phyloP scores from a whole-genome alignment of 2,888 invertebrate species.

The Drosophila diplacantha region DNA sequence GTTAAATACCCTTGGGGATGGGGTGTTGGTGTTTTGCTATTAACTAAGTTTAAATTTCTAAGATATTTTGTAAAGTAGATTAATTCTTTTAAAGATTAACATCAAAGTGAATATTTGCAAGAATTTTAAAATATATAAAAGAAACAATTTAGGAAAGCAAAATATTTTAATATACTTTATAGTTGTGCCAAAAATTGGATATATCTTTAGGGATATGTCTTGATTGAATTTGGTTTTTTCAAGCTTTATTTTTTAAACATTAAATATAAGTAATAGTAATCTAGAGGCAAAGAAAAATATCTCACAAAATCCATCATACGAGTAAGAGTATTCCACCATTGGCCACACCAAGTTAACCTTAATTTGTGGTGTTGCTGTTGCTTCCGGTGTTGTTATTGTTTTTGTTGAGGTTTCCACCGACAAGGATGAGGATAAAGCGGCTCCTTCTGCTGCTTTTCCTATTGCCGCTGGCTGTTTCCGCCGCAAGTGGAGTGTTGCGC shows the following conservation, averaged over 20 bases:
- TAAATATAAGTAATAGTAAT: not conserved
- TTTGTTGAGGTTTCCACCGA: slow-evolving; percentile 25
- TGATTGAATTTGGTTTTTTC: not conserved
- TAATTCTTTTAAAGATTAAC: not conserved
- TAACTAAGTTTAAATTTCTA: not conserved
- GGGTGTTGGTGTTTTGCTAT: not conserved
- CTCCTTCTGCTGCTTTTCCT: slow-evolving; percentile 30
- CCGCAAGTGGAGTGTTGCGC: slow-evolving; percentile 50
- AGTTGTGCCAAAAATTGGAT: not conserved
- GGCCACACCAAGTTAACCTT: not conserved
- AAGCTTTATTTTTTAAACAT: not conserved
- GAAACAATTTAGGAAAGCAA: not conserved
- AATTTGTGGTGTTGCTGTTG: slow-evolving; percentile 19
- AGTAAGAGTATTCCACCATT: not conserved
- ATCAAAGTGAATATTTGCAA: not conserved
- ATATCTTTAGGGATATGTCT: too few species aligned
- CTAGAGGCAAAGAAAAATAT: not conserved
- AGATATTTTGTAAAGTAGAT: not conserved
- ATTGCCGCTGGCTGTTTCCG: slow-evolving; percentile 59
- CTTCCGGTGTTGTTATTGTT: slow-evolving; percentile 7
- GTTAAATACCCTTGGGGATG: not conserved
- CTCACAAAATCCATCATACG: not conserved
- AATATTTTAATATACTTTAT: not conserved
- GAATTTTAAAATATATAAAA: not conserved
- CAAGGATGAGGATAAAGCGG: slow-evolving; percentile 22